Percentiles rank a stretch among this genome's conserved stretches.
phyloP scores from a whole-genome alignment of 92 coral and sea anemone genomes.

The Parazoanthus darwini region DNA sequence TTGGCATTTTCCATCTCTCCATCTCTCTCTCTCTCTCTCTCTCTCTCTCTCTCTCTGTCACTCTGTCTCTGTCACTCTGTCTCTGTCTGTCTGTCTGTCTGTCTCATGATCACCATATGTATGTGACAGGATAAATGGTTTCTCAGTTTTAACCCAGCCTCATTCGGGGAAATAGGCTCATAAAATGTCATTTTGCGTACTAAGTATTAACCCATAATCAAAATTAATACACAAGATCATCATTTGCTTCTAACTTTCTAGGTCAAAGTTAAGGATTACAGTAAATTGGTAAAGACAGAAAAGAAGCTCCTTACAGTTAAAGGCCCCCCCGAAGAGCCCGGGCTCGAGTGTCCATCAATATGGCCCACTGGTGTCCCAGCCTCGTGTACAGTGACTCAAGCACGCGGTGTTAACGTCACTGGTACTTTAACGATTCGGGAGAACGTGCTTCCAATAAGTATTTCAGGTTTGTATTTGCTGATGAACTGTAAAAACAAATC shows the following conservation, averaged over 20 bases:
- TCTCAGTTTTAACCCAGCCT: neutral
- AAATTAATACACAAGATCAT: neutral
- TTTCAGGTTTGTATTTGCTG: slow-evolving; percentile 1
- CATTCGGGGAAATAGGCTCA: no score
- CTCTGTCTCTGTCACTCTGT: no score
- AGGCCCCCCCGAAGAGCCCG: neutral
- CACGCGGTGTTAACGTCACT: slow-evolving; percentile 20
- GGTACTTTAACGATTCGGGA: neutral
- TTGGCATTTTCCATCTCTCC: no score
- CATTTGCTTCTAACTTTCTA: neutral
- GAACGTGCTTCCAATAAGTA: neutral
- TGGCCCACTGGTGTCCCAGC: slow-evolving; percentile 30
- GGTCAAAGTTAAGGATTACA: slow-evolving; percentile 9
- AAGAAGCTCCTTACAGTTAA: neutral
- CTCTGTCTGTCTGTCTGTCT: no score
- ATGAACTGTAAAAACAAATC: neutral
- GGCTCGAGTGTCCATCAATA: slow-evolving; percentile 4
- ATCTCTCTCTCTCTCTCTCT: no score
- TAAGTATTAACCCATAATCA: no score
- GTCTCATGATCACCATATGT: no score
- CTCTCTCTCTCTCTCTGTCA: no score
- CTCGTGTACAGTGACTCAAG: neutral
- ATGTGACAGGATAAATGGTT: no score
- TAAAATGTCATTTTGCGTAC: neutral
- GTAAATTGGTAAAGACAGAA: neutral